Percentiles rank a stretch among this genome's conserved stretches.
Evolutionary conservation across 1,140 invertebrate genomes (phyloP).

Genomic region (Drosophila kepulauana): DNA sequence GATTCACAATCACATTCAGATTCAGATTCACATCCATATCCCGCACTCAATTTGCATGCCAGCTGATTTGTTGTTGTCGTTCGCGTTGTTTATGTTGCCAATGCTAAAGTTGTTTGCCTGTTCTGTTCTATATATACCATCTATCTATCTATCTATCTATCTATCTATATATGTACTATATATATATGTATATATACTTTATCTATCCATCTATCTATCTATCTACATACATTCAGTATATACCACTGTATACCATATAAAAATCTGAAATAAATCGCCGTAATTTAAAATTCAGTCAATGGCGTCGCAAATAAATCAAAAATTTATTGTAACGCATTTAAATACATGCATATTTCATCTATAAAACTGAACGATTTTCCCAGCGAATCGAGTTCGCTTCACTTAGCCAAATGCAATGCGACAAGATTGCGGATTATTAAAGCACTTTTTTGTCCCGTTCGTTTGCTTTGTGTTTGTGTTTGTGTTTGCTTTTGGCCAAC

Average conservation of each 20-base stretch:
- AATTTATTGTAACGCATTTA: slow-evolving; percentile 82
- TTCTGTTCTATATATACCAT: background rate
- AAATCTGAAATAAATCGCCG: slow-evolving; percentile 77
- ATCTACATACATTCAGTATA: slow-evolving; percentile 1
- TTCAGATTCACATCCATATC: slow-evolving; percentile 24
- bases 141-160: too few species aligned
- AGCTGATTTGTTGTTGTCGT: slow-evolving; percentile 54
- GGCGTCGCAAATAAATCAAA: slow-evolving; percentile 82
- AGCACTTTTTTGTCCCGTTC: background rate
- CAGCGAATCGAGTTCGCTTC: slow-evolving; percentile 7
- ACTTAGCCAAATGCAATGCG: slow-evolving; percentile 8
- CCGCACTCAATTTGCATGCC: slow-evolving; percentile 59
- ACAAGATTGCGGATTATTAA: slow-evolving; percentile 30
- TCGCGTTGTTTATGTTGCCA: slow-evolving; percentile 19
- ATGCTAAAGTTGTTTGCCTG: slow-evolving; percentile 19
- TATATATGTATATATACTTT: too few species aligned
- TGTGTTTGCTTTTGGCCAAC: too few species aligned
- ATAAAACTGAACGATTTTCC: slow-evolving; percentile 34
- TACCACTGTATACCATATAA: slow-evolving; percentile 47
- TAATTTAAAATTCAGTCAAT: slow-evolving; percentile 81
- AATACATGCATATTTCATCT: slow-evolving; percentile 78
- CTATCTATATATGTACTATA: background rate
- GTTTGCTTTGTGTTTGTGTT: background rate
- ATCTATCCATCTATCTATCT: too few species aligned
- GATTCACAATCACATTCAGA: slow-evolving; percentile 2